These are phyloP conservation scores for Luperina testacea DNA, from an alignment of 2,888 invertebrate species.

Conservation along the genomic window DNA sequence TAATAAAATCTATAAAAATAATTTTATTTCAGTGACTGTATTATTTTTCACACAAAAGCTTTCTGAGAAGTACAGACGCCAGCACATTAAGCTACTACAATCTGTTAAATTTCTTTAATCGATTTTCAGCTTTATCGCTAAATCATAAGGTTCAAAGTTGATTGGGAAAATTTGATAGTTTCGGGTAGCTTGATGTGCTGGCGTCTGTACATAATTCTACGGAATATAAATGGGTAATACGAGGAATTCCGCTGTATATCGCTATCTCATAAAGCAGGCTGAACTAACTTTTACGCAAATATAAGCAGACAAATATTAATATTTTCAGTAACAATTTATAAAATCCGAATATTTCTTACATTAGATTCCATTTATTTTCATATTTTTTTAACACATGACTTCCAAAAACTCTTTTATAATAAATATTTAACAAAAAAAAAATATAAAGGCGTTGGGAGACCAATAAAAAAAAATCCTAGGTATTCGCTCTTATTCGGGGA, in stretches of 20 bases:
- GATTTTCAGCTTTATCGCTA: too few species aligned
- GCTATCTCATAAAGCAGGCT: background rate
- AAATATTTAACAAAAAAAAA: slow-evolving; percentile 49
- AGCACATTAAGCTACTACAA: too few species aligned
- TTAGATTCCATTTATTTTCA: background rate
- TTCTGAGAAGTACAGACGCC: background rate
- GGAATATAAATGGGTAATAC: background rate
- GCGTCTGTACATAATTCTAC: too few species aligned
- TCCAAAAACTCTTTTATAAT: slow-evolving; percentile 6
- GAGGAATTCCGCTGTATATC: background rate
- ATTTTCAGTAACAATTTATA: background rate
- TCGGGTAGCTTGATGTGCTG: too few species aligned
- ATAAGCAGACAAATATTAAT: background rate
- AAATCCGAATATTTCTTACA: background rate
- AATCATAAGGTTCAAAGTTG: too few species aligned
- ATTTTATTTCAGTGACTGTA: background rate
- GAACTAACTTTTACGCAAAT: background rate
- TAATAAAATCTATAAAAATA: background rate
- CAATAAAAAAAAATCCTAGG: slow-evolving; percentile 58
- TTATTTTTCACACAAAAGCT: background rate
- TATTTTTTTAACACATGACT: background rate
- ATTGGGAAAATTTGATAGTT: too few species aligned
- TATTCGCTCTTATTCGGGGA: slow-evolving; percentile 71
- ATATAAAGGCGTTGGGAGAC: slow-evolving; percentile 38
- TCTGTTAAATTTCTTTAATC: too few species aligned